These are phyloP conservation scores for Cynocephalus volans DNA, from an alignment of 2,113 vertebrate species.

Conservation along the genomic window DNA sequence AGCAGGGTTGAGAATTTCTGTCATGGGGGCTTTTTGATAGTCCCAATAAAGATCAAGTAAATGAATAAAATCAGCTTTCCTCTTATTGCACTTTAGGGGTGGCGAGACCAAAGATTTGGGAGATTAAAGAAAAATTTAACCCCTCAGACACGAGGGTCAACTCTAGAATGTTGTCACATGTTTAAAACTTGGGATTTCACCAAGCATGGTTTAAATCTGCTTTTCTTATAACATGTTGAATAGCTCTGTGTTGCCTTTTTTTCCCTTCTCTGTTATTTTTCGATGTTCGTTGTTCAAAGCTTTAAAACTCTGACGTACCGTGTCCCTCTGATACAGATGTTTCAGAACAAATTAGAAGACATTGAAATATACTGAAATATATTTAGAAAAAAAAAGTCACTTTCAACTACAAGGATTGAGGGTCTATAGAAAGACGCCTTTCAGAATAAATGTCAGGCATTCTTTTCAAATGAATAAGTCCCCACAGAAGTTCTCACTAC, in stretches of 20 bases:
- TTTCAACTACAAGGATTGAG: slow-evolving; percentile 55
- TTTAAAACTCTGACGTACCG: slow-evolving; percentile 9
- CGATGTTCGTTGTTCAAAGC: not conserved
- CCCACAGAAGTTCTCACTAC: not conserved
- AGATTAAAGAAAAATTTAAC: slow-evolving; percentile 46
- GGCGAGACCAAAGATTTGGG: not conserved
- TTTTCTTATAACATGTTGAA: not conserved
- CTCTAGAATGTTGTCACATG: slow-evolving; percentile 53
- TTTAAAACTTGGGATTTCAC: not conserved
- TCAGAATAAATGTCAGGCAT: slow-evolving; percentile 82
- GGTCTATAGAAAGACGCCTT: slow-evolving; percentile 74
- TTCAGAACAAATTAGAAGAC: slow-evolving; percentile 70
- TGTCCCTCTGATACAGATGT: slow-evolving; percentile 41
- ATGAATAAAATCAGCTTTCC: not conserved
- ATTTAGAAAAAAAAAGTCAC: slow-evolving; percentile 18
- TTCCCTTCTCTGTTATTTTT: not conserved
- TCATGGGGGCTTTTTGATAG: not conserved
- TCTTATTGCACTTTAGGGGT: not conserved
- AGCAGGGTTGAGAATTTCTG: not conserved
- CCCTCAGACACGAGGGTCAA: not conserved
- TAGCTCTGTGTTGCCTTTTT: slow-evolving; percentile 21
- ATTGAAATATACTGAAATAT: slow-evolving; percentile 58
- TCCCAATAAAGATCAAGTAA: not conserved
- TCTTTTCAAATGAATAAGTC: slow-evolving; percentile 71
- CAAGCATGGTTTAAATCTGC: not conserved